phyloP scores from a whole-genome alignment of 2,113 vertebrate species.

The Hydropotes inermis region DNA sequence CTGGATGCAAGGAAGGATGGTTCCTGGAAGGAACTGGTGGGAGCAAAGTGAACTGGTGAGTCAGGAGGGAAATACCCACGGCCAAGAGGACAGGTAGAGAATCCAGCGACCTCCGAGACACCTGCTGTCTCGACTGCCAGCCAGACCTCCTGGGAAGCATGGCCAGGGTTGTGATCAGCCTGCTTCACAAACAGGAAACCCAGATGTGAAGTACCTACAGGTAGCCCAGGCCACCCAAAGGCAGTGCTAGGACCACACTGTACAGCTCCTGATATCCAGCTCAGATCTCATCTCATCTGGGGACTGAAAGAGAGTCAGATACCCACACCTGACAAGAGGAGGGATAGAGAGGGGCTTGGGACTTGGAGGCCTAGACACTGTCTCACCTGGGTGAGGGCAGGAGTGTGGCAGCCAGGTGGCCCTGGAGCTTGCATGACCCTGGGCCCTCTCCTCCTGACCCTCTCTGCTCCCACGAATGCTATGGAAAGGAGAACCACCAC shows the following conservation, averaged over 20 bases:
- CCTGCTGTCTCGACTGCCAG: neutral
- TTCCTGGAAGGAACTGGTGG: neutral
- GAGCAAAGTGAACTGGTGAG: neutral
- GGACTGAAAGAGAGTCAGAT: neutral
- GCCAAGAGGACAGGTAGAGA: neutral
- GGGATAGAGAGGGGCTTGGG: too few relatives aligned
- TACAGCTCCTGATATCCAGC: neutral
- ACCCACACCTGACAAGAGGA: neutral
- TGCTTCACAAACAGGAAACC: neutral
- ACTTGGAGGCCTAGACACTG: neutral
- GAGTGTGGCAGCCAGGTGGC: too few relatives aligned
- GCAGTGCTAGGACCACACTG: neutral
- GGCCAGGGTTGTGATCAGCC: fast-evolving
- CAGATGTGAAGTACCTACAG: neutral
- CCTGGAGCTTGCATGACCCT: neutral
- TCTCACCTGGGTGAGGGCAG: neutral
- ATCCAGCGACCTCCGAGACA: neutral
- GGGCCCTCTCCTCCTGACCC: neutral
- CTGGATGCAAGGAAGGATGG: neutral
- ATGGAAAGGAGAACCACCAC: neutral
- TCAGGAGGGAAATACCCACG: neutral
- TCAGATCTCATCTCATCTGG: fast-evolving
- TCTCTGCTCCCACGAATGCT: neutral
- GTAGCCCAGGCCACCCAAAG: neutral
- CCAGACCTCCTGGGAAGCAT: neutral